Conservation (phyloP, 2,888 invertebrate genomes). For the Gymnosoma rotundatum region DNA sequence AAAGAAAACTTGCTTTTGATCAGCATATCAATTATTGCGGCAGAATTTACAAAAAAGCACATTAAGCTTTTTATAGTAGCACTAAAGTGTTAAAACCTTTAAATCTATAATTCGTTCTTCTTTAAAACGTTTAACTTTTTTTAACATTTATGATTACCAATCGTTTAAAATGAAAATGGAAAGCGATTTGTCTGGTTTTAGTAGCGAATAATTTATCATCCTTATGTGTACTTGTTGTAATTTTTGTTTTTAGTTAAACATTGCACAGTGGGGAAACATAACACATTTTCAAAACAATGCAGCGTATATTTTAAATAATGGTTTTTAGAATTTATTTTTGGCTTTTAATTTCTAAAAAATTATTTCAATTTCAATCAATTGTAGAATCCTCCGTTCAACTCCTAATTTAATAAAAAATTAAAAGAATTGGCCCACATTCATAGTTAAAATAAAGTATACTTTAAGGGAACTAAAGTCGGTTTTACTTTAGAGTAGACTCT, state of each 20-base stretch:
- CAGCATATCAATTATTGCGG: too few species aligned
- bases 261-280: conserved; percentile 18
- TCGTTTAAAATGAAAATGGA: conserved; percentile 77
- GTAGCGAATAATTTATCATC: conserved; percentile 76
- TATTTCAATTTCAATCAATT: too few species aligned
- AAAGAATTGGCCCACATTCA: too few species aligned
- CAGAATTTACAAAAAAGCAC: not conserved
- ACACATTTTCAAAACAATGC: not conserved
- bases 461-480: too few species aligned
- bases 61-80: not conserved
- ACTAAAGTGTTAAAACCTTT: not conserved
- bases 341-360: too few species aligned
- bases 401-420: too few species aligned
- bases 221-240: conserved; percentile 11
- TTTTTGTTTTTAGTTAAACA: conserved; percentile 14
- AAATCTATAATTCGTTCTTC: not conserved
- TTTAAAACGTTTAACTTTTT: not conserved
- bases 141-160: conserved; percentile 37
- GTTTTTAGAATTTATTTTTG: too few species aligned
- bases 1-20: too few species aligned
- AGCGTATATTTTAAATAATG: not conserved
- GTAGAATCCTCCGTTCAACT: too few species aligned
- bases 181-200: conserved; percentile 80
- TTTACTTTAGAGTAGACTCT: too few species aligned
- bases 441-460: too few species aligned